A percentile compares a stretch with the other conserved stretches of the same genome.
Conservation (phyloP, 1,140 invertebrate genomes). For the Centruroides vittatus region DNA sequence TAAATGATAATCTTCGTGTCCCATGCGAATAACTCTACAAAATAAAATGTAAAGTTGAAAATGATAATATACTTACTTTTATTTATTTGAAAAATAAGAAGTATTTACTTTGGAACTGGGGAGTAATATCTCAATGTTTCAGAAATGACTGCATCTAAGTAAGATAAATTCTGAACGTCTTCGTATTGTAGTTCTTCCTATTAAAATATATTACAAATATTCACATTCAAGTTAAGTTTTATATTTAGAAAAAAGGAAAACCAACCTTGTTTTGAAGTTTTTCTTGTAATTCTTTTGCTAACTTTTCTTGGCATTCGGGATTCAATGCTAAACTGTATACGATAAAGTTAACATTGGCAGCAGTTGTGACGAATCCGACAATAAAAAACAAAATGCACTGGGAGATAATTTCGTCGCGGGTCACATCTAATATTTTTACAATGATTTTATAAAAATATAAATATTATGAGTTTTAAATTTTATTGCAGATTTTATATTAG, state of each 20-base stretch:
- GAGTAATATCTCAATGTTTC: no score
- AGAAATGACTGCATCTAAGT: no score
- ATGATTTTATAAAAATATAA: no score
- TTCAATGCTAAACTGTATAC: conserved; percentile 34
- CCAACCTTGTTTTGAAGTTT: no score
- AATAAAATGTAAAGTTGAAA: no score
- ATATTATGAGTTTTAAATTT: no score
- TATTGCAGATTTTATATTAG: no score
- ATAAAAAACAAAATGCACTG: conserved; percentile 48
- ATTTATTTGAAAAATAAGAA: no score
- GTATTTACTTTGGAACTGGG: no score
- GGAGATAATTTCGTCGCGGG: conserved; percentile 40
- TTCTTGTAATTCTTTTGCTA: conserved; percentile 24
- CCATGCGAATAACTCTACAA: neutral
- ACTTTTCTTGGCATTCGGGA: conserved; percentile 27
- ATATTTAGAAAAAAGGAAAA: no score
- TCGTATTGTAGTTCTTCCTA: conserved; percentile 2
- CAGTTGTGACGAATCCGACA: conserved; percentile 47
- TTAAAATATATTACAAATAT: conserved; percentile 13
- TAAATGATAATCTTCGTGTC: neutral
- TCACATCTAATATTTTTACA: neutral
- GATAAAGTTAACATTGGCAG: conserved; percentile 37
- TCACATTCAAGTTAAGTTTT: no score
- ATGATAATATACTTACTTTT: no score
- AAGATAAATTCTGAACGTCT: neutral